Percentiles rank a stretch among this genome's conserved stretches.
Conservation (phyloP, 2,113 vertebrate species). For the Campylomormyrus numenius region DNA sequence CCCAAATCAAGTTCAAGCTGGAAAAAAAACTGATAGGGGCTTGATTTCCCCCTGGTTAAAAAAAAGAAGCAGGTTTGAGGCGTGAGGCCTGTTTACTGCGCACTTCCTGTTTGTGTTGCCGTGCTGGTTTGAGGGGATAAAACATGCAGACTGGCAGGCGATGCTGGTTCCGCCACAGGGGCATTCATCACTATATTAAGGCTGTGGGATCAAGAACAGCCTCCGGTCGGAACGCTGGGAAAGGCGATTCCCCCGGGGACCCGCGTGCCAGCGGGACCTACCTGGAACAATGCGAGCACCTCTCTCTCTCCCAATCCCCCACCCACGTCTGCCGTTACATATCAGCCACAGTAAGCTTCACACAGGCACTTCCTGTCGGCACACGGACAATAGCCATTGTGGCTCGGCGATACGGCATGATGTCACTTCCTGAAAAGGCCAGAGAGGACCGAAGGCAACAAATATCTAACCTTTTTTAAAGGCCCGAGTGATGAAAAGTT, state of each 20-base stretch:
- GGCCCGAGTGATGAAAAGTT: slow-evolving; percentile 54
- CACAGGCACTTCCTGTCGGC: slow-evolving; percentile 63
- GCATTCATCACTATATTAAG: slow-evolving; percentile 43
- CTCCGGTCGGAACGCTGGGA: slow-evolving; percentile 35
- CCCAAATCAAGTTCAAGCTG: slow-evolving; percentile 35
- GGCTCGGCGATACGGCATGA: slow-evolving; percentile 55
- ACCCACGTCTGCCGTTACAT: slow-evolving; percentile 44
- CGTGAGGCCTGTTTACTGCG: background rate
- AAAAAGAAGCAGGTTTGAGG: background rate
- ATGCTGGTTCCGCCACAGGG: slow-evolving; percentile 25
- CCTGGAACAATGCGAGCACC: slow-evolving; percentile 54
- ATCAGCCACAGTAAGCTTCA: slow-evolving; percentile 62
- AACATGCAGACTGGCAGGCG: slow-evolving; percentile 29
- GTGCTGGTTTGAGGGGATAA: background rate
- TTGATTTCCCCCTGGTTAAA: slow-evolving; percentile 28
- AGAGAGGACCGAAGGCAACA: slow-evolving; percentile 49
- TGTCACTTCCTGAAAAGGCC: slow-evolving; percentile 65
- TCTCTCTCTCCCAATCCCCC: slow-evolving; percentile 13
- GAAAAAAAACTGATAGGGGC: slow-evolving; percentile 51
- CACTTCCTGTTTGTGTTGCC: slow-evolving; percentile 10
- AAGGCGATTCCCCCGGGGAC: slow-evolving; percentile 40
- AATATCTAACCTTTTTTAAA: slow-evolving; percentile 58
- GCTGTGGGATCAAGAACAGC: slow-evolving; percentile 20
- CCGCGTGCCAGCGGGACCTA: slow-evolving; percentile 34
- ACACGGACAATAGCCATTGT: slow-evolving; percentile 74